phyloP scores from a whole-genome alignment of 2,888 invertebrate genomes.

The Eristalinus sepulchralis region DNA sequence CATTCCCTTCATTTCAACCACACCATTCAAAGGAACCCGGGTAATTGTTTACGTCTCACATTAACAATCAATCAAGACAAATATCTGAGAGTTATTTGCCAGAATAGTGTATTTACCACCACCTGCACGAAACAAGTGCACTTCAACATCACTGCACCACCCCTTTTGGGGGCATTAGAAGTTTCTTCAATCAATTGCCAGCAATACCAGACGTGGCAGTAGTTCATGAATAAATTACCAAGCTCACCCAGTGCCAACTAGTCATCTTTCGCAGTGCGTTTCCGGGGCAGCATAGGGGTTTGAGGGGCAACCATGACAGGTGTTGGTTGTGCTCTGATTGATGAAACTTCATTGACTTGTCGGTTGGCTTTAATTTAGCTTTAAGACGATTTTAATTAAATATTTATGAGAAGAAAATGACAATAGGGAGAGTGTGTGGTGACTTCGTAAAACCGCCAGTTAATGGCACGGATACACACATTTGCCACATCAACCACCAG shows the following conservation, averaged over 20 bases:
- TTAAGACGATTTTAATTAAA: conserved; percentile 28
- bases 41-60: not conserved
- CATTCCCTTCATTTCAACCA: too few species aligned
- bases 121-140: not conserved
- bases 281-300: not conserved
- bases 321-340: conserved; percentile 10
- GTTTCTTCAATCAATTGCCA: not conserved
- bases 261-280: not conserved
- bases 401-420: not conserved
- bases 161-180: too few species aligned
- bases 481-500: not conserved
- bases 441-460: not conserved
- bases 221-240: conserved; percentile 27
- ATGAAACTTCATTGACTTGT: conserved; percentile 22
- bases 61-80: not conserved
- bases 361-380: conserved; percentile 10
- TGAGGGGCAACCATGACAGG: not conserved
- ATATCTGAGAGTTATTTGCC: not conserved
- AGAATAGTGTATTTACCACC: not conserved
- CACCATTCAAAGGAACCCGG: not conserved
- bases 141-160: not conserved
- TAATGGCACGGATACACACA: not conserved
- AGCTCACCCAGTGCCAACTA: not conserved
- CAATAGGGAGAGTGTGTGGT: not conserved
- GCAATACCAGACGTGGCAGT: not conserved